A percentile compares a stretch with the other conserved stretches of the same genome.
Evolutionary conservation across 1,140 invertebrate genomes (phyloP).

Genomic region (Gryllus bimaculatus): DNA sequence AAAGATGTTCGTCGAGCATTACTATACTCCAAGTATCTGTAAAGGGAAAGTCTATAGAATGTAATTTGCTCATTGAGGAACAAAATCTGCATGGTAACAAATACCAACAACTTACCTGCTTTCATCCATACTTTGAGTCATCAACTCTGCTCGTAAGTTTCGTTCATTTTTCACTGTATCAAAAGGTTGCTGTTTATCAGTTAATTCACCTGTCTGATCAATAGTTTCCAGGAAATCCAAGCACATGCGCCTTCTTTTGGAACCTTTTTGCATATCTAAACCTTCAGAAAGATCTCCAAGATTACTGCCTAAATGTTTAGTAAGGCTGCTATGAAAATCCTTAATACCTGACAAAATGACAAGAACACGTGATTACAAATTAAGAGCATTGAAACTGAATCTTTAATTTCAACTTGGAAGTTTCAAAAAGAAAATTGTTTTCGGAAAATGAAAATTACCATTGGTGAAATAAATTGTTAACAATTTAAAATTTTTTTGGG

Average conservation of each 20-base stretch:
- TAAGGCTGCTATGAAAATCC: neutral
- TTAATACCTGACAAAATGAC: neutral
- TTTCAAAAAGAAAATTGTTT: no score
- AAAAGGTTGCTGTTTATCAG: slow-evolving; percentile 10
- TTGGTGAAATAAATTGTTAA: no score
- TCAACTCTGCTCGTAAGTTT: slow-evolving; percentile 29
- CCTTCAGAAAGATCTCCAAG: neutral
- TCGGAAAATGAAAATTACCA: no score
- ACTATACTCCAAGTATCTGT: slow-evolving; percentile 34
- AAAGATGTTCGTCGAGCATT: slow-evolving; percentile 43
- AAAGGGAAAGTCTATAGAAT: no score
- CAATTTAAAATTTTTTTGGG: no score
- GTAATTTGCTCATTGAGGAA: no score
- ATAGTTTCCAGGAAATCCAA: slow-evolving; percentile 16
- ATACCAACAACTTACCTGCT: slow-evolving; percentile 21
- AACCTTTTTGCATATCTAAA: neutral
- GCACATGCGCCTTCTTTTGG: neutral
- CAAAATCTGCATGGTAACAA: no score
- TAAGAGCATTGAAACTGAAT: no score
- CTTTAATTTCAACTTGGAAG: no score
- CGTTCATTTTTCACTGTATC: slow-evolving; percentile 27
- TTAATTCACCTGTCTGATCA: slow-evolving; percentile 18
- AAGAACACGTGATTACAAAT: no score
- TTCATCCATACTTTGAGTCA: slow-evolving; percentile 34
- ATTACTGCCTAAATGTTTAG: neutral